Evolutionary conservation across 2,113 vertebrate genomes (phyloP).

Genomic region (Nicator chloris): DNA sequence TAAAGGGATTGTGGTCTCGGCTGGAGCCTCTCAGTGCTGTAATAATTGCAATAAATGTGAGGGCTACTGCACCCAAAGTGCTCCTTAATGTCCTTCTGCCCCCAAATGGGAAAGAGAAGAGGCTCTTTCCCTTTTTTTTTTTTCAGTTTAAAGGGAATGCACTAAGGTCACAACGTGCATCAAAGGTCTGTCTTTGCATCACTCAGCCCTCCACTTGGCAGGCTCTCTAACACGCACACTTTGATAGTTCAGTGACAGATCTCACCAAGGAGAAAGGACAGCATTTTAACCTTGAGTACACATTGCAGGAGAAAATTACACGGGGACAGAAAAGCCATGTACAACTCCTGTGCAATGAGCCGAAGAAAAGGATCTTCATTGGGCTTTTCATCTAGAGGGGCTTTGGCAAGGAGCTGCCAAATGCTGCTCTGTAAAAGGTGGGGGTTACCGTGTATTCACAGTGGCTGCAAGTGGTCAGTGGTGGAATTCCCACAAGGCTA

Average conservation of each 20-base stretch:
- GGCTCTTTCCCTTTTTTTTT: not conserved
- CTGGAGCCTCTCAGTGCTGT: not conserved
- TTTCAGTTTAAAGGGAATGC: not conserved
- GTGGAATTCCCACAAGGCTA: not conserved
- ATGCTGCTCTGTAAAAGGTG: not conserved
- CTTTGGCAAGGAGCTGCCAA: not conserved
- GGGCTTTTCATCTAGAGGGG: not conserved
- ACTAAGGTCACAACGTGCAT: not conserved
- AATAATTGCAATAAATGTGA: conserved; percentile 12
- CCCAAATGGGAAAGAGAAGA: not conserved
- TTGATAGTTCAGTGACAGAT: conserved; percentile 43
- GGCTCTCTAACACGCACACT: not conserved
- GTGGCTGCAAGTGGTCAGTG: not conserved
- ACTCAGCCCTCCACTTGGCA: not conserved
- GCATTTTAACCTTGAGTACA: conserved; percentile 39
- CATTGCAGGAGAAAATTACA: conserved; percentile 13
- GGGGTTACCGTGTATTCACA: not conserved
- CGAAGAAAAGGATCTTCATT: not conserved
- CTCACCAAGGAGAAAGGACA: conserved; percentile 8
- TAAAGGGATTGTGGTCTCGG: not conserved
- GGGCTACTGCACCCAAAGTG: not conserved
- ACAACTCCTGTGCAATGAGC: conserved; percentile 18
- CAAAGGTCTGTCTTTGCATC: not conserved
- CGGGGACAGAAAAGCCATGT: not conserved
- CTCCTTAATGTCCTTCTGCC: not conserved